Percentiles rank a stretch among this genome's conserved stretches.
Conservation (phyloP, 2,113 vertebrate species). For the Gopherus evgoodei region DNA sequence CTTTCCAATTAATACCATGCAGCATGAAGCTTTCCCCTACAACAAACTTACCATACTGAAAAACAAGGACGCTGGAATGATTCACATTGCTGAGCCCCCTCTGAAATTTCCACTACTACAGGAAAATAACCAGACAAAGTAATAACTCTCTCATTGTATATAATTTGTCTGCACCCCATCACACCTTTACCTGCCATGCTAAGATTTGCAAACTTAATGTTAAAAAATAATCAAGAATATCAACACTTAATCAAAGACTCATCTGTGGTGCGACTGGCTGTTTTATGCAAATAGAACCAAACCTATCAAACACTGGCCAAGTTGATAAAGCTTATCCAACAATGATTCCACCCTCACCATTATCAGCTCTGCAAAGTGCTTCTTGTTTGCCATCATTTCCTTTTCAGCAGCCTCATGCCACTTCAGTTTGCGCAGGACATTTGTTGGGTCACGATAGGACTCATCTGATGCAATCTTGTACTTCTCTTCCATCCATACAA, state of each 20-base stretch:
- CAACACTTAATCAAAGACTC: neutral
- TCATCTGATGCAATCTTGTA: constrained; percentile 83
- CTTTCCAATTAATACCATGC: neutral
- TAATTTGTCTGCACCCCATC: neutral
- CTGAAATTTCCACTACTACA: neutral
- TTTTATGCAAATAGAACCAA: neutral
- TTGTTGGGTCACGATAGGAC: constrained; percentile 83
- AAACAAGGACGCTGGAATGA: neutral
- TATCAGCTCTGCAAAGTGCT: constrained; percentile 80
- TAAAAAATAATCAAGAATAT: neutral
- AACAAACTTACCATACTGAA: neutral
- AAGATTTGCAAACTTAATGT: neutral
- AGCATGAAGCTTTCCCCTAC: neutral
- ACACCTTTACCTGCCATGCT: neutral
- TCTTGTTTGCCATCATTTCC: constrained; percentile 85
- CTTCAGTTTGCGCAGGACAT: constrained; percentile 85
- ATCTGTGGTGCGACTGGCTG: neutral
- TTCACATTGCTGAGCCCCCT: neutral
- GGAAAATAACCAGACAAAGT: neutral
- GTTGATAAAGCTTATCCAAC: neutral
- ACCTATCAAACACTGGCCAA: neutral
- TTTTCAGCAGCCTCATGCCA: constrained; percentile 84
- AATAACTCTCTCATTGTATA: neutral
- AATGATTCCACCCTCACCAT: constrained; percentile 75
- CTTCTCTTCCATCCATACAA: constrained; percentile 92